These are phyloP conservation scores for Eristalis arbustorum DNA, from an alignment of 2,888 invertebrate genomes.

Conservation along the genomic window DNA sequence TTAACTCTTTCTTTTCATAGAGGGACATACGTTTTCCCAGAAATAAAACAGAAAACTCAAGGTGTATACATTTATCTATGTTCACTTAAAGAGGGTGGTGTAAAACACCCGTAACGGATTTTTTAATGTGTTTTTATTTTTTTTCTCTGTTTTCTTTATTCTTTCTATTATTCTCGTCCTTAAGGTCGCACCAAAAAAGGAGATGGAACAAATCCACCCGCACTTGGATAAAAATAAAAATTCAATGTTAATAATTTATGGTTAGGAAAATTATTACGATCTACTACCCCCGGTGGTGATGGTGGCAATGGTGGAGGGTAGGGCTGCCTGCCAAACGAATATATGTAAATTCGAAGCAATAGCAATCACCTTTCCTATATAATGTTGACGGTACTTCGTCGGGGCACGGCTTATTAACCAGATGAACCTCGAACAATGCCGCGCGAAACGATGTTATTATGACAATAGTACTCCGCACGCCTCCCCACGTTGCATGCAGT, in stretches of 20 bases:
- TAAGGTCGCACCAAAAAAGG: conserved; percentile 23
- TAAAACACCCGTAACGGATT: conserved; percentile 67
- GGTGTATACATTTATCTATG: conserved; percentile 31
- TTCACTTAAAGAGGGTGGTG: conserved; percentile 57
- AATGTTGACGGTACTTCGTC: conserved; percentile 35
- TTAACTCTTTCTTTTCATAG: background rate
- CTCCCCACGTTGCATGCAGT: conserved; percentile 10
- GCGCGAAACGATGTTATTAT: conserved; percentile 55
- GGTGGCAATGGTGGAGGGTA: conserved; percentile 15
- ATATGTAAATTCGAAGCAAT: conserved; percentile 67
- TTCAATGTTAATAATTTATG: conserved; percentile 71
- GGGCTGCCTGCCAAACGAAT: conserved; percentile 37
- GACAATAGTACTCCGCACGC: conserved; percentile 41
- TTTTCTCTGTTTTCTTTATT: background rate
- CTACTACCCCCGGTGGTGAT: conserved; percentile 41
- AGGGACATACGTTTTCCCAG: background rate
- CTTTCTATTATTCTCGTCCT: conserved; percentile 56
- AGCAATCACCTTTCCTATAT: conserved; percentile 65
- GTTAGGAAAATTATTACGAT: conserved; percentile 70
- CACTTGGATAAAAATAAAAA: conserved; percentile 70
- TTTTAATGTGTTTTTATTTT: conserved; percentile 66
- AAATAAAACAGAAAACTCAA: conserved; percentile 16
- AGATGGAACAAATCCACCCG: conserved; percentile 65
- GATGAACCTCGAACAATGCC: conserved; percentile 69
- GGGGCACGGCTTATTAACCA: conserved; percentile 62